A percentile compares a stretch with the other conserved stretches of the same genome.
phyloP scores from a whole-genome alignment of 1,140 invertebrate genomes.

The Camponotus floridanus region DNA sequence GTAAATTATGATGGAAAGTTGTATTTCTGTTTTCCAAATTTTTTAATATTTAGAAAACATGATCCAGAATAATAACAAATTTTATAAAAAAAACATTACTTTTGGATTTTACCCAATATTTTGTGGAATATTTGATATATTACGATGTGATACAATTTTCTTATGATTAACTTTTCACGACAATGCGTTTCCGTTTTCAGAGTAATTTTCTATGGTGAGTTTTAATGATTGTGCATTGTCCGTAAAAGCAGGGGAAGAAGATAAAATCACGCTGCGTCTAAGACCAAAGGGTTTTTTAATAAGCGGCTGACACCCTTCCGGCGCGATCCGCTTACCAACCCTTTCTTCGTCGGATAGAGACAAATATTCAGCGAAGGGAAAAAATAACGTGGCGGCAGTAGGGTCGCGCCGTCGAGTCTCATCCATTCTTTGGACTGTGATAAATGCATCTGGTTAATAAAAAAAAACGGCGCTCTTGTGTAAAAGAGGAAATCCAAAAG shows the following conservation, averaged over 20 bases:
- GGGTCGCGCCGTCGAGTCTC: constrained; percentile 64
- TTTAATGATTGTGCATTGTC: constrained; percentile 76
- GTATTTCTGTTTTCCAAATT: neutral
- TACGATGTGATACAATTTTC: neutral
- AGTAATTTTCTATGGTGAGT: constrained; percentile 47
- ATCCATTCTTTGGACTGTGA: constrained; percentile 72
- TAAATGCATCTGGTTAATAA: constrained; percentile 75
- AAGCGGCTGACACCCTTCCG: constrained; percentile 76
- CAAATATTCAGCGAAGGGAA: constrained; percentile 74
- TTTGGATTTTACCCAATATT: neutral
- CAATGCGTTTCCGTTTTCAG: constrained; percentile 41
- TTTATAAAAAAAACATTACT: neutral
- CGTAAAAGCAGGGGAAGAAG: constrained; percentile 61
- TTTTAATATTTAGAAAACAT: neutral
- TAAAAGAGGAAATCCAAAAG: constrained; percentile 32
- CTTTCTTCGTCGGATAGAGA: constrained; percentile 72
- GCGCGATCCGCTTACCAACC: constrained; percentile 74
- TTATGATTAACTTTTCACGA: constrained; percentile 36
- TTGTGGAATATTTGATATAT: neutral
- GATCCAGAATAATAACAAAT: neutral
- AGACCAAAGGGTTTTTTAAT: constrained; percentile 74
- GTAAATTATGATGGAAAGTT: constrained; percentile 22
- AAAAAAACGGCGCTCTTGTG: constrained; percentile 40
- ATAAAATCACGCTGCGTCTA: constrained; percentile 68
- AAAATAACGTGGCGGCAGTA: constrained; percentile 71